Evolutionary conservation across 2,888 invertebrate genomes (phyloP), one percentile per base, ranked within the genome.

Genomic region (Rhopalosiphum nymphaeae): DNA sequence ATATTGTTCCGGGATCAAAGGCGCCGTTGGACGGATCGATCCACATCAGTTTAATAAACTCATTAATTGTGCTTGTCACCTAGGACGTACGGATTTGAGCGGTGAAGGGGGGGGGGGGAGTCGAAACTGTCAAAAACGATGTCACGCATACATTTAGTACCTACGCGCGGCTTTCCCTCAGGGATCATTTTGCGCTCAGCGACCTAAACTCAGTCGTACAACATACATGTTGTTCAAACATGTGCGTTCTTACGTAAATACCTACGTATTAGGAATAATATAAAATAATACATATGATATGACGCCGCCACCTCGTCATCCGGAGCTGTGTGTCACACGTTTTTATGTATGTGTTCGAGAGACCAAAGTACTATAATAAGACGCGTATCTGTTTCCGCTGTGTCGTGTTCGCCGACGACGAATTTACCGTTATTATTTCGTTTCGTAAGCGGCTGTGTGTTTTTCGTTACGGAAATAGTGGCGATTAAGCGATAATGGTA

Each of bases 111-210:
- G n/a, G 29, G 29, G 16, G 25, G 25, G 0, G 44, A 26, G 56
- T 44, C 57, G 61, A 44, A 56, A 91, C 85, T 26, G 84, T 91
- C 91, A 56, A 91, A 91, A 91, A 91, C 85, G 42, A 25, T 36
- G 46, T n/a, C 21, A 21, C 9, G 78, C 36, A 21, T 78, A 78
- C 36, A 78, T 36, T 36, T 36, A 21, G 36, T 78, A 78, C 9
- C 78, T 25, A 36, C 36, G 78, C 36, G 78, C 78, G n/a, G 29
- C 67, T 78, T 78, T 78, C 78, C 36, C 36, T 78, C 78, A 21
- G 36, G 36, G 78, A 88, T n/a, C 87, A 16, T 88, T 88, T 49
- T 49, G n/a, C 21, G 53, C 49, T 49, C 87, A 10, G n/a, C 87
- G 87, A 88, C 49, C 49, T 53, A n/a, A 53, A 88, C 21, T 85